Conservation (phyloP, 2,888 invertebrate genomes). For the Drosophila birchii region DNA sequence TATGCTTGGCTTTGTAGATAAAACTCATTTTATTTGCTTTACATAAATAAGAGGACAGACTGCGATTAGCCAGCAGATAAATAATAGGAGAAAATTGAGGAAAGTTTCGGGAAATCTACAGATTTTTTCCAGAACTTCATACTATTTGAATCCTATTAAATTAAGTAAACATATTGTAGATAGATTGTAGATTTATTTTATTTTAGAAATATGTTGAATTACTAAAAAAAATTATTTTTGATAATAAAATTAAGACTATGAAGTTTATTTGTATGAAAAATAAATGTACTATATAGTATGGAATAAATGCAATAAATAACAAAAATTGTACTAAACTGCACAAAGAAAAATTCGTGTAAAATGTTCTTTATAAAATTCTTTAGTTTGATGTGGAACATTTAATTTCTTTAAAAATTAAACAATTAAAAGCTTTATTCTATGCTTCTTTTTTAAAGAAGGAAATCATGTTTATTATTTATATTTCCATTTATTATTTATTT, state of each 20-base stretch:
- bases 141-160: not conserved
- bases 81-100: not conserved
- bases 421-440: too few relatives aligned
- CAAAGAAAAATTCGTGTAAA: too few relatives aligned
- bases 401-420: too few relatives aligned
- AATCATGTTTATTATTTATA: too few relatives aligned
- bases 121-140: not conserved
- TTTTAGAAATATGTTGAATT: not conserved
- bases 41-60: constrained; percentile 2
- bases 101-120: not conserved
- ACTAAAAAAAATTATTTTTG: not conserved
- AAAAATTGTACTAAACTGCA: too few relatives aligned
- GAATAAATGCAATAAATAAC: too few relatives aligned
- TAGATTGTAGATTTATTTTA: too few relatives aligned
- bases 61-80: not conserved
- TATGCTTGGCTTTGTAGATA: constrained; percentile 3
- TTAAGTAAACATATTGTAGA: not conserved
- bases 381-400: too few relatives aligned
- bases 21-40: constrained; percentile 7
- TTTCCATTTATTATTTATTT: too few relatives aligned
- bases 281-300: too few relatives aligned
- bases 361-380: too few relatives aligned
- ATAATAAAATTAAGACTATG: not conserved
- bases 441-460: too few relatives aligned
- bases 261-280: not conserved